A percentile compares a stretch with the other conserved stretches of the same genome.
Evolutionary conservation across 2,113 vertebrate genomes (phyloP).

Genomic region (Panthera leo): DNA sequence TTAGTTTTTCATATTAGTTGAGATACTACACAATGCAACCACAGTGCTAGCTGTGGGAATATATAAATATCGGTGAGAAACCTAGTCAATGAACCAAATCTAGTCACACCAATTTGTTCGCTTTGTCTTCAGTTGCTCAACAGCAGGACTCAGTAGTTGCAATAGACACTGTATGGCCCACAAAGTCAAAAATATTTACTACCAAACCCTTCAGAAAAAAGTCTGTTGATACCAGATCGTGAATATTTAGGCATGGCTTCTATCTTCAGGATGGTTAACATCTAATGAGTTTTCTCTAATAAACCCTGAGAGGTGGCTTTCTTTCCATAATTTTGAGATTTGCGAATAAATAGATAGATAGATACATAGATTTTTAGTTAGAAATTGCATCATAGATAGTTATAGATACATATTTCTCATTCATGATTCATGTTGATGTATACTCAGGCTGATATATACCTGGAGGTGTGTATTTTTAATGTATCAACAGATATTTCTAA

Average conservation of each 20-base stretch:
- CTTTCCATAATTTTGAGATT: background rate
- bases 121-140: background rate
- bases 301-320: background rate
- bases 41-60: background rate
- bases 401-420: background rate
- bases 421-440: background rate
- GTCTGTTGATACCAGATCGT: background rate
- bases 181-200: background rate
- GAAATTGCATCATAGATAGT: background rate
- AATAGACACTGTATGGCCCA: background rate
- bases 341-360: rapidly evolving
- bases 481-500: background rate
- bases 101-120: background rate
- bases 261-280: background rate
- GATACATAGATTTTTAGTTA: background rate
- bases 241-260: background rate
- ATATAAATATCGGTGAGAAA: background rate
- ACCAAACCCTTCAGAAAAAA: background rate
- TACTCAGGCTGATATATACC: background rate
- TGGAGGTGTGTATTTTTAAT: background rate
- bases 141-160: background rate
- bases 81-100: background rate
- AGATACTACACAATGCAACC: background rate
- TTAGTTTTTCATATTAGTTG: background rate
- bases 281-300: background rate